Evolutionary conservation across 2,888 invertebrate genomes (phyloP), one percentile per base, ranked within the genome.

Genomic region (Holacanthella duospinosa): DNA sequence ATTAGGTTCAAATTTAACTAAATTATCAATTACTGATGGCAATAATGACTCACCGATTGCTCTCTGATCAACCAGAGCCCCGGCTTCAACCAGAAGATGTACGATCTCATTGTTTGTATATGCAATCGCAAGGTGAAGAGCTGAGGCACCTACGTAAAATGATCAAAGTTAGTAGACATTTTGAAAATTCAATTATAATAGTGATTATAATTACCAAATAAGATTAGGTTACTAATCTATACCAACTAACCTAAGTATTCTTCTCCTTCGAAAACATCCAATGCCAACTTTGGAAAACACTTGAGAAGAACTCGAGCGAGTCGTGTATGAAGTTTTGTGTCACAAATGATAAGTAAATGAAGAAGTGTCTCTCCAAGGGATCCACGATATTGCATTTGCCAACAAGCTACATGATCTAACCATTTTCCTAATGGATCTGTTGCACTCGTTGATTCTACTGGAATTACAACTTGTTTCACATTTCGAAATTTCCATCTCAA

Each of bases 301-400:
- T 90, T 88, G 25, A 99, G 82, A 63, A 99, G 79, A 2, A 92
- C 88, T 69, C 93, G 84, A 0, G 95, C 95, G 62, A 99, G 81
- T 71, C 88, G 82, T 0, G 87, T 88, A 77, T 88, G 88, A 70
- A 76, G 77, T 77, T 89, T 87, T 1, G 93, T 93, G 77, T 94
- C 93, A 77, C 94, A 91, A 73, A 96, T 93, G 70, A 95, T 93
- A 60, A 96, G 83, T 2, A 99, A 88, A 75, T 99, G 97, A 16
- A 99, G 82, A 1, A 96, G 80, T 2, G 91, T 93, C 79, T 99
- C 97, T 0, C 97, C 97, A 0, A 97, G 81, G 0, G 93, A 91
- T 0, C 97, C 97, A 16, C 97, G 83, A 76, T 91, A 92, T 75
- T 92, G 89, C 88, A 99, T 90, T 77, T 94, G 92, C 97, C 97